Evolutionary conservation across 2,888 invertebrate species (phyloP).

Genomic region (Phyllotreta cruciferae): DNA sequence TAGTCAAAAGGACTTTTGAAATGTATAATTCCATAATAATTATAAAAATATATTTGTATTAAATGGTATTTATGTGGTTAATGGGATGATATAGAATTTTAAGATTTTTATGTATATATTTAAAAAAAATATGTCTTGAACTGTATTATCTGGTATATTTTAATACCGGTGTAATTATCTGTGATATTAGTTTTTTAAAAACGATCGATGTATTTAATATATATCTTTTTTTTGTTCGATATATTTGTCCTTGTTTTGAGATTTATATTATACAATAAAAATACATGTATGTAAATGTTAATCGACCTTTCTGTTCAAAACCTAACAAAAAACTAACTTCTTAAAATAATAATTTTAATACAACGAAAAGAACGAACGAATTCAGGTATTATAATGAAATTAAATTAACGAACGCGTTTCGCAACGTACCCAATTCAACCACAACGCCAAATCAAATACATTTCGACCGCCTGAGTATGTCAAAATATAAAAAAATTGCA

Average conservation of each 20-base stretch:
- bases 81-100: conserved; percentile 24
- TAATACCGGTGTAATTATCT: conserved; percentile 24
- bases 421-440: not conserved
- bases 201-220: conserved; percentile 28
- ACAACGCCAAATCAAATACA: not conserved
- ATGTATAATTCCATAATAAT: conserved; percentile 6
- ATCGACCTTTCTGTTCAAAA: not conserved
- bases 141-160: conserved; percentile 26
- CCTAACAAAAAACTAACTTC: no score
- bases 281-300: conserved; percentile 10
- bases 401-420: conserved; percentile 2
- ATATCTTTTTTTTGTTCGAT: conserved; percentile 8
- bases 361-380: not conserved
- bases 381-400: not conserved
- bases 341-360: not conserved
- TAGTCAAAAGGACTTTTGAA: conserved; percentile 48
- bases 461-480: not conserved
- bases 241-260: conserved; percentile 14
- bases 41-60: conserved; percentile 46
- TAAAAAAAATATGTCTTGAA: conserved; percentile 27
- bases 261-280: conserved; percentile 18
- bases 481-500: conserved; percentile 14
- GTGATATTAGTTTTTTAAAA: conserved; percentile 26
- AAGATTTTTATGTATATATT: conserved; percentile 29
- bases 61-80: conserved; percentile 21